Evolutionary conservation across 1,140 invertebrate species (phyloP).

Genomic region (Papilio polyxenes): DNA sequence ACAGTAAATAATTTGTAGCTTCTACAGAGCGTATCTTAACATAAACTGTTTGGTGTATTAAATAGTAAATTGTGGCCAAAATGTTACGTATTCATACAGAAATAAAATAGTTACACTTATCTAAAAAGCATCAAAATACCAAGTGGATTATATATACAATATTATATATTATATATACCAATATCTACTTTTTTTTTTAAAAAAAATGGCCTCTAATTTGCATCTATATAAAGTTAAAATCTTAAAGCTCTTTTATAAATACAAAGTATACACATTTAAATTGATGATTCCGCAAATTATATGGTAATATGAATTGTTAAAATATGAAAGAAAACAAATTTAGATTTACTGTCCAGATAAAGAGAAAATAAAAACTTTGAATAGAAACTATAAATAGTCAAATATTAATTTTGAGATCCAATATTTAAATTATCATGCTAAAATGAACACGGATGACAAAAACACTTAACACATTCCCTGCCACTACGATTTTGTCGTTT

Average conservation of each 20-base stretch:
- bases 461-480: background rate
- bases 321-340: background rate
- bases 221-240: background rate
- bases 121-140: conserved; percentile 11
- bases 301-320: conserved; percentile 10
- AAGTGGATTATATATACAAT: background rate
- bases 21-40: background rate
- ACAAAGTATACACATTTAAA: conserved; percentile 15
- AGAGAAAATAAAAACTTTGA: background rate
- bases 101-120: conserved; percentile 7
- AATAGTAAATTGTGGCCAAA: conserved; percentile 6
- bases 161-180: too few relatives aligned
- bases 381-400: background rate
- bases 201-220: background rate
- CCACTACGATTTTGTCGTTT: too few relatives aligned
- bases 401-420: background rate
- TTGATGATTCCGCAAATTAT: conserved; percentile 26
- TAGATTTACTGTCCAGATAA: background rate
- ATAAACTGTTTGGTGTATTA: background rate
- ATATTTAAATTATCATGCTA: background rate
- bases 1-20: background rate
- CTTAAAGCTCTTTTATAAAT: background rate
- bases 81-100: background rate
- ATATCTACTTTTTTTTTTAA: background rate
- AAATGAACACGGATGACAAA: background rate